Evolutionary conservation across 2,113 vertebrate genomes (phyloP).

Genomic region (Hemibates koningsi): DNA sequence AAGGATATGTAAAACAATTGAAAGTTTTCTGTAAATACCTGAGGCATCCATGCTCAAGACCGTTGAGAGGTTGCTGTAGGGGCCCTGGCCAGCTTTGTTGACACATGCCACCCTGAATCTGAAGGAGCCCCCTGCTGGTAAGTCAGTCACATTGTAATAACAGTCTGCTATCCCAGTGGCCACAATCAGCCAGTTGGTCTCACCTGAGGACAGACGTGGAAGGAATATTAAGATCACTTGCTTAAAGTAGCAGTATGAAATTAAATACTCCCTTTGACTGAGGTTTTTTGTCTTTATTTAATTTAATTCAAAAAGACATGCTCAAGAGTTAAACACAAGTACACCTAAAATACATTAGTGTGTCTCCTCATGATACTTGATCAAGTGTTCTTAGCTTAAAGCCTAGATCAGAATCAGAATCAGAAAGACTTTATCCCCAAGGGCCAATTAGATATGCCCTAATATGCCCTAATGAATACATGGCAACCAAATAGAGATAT

Average conservation of each 20-base stretch:
- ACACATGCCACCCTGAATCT: slow-evolving; percentile 92
- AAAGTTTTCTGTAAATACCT: slow-evolving; percentile 60
- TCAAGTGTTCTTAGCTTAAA: neutral
- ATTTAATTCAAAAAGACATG: neutral
- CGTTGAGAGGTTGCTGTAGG: slow-evolving; percentile 85
- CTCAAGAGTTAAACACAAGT: neutral
- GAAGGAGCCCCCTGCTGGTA: slow-evolving; percentile 72
- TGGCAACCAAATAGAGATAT: neutral
- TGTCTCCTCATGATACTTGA: neutral
- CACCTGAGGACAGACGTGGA: slow-evolving; percentile 65
- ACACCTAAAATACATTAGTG: neutral
- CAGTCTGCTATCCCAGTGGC: slow-evolving; percentile 84
- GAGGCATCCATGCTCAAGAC: slow-evolving; percentile 73
- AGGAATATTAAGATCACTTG: neutral
- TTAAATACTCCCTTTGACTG: neutral
- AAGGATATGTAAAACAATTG: neutral
- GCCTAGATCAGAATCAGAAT: neutral
- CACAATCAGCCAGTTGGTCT: slow-evolving; percentile 83
- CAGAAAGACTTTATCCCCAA: neutral
- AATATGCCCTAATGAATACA: neutral
- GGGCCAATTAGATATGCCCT: neutral
- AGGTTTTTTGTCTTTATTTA: neutral
- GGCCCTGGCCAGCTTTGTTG: slow-evolving; percentile 94
- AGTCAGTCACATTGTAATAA: slow-evolving; percentile 88
- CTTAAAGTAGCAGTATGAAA: neutral